Percentiles rank a stretch among this genome's conserved stretches.
These are phyloP conservation scores for Leptopilina drosophilae DNA, from an alignment of 2,888 invertebrate genomes.

Conservation along the genomic window DNA sequence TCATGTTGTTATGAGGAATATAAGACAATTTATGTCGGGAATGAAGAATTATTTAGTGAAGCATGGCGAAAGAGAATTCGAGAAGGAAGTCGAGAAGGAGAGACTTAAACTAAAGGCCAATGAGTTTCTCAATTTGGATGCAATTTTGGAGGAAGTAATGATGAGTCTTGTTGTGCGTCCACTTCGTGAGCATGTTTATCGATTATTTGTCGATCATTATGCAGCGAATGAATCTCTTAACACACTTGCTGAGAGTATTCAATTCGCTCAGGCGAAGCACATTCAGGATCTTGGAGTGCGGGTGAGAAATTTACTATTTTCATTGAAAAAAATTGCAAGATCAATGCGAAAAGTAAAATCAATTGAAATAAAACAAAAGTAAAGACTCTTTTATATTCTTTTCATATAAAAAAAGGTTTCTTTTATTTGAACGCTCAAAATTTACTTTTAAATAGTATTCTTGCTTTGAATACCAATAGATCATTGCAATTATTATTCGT, in stretches of 20 bases:
- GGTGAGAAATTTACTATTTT: conserved; percentile 74
- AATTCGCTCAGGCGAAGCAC: conserved; percentile 83
- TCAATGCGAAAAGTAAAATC: too few relatives aligned
- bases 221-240: conserved; percentile 85
- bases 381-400: too few relatives aligned
- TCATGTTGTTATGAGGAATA: conserved; percentile 91
- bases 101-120: conserved; percentile 89
- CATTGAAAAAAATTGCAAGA: too few relatives aligned
- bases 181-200: conserved; percentile 89
- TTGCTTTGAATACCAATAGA: too few relatives aligned
- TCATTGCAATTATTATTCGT: too few relatives aligned
- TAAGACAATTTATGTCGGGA: conserved; percentile 98
- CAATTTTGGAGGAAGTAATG: conserved; percentile 96
- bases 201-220: conserved; percentile 93
- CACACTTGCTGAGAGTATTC: conserved; percentile 84
- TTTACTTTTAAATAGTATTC: too few relatives aligned
- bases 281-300: conserved; percentile 84
- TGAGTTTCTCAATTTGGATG: conserved; percentile 96
- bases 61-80: conserved; percentile 95
- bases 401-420: too few relatives aligned
- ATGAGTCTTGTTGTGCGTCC: conserved; percentile 94
- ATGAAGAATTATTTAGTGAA: conserved; percentile 98
- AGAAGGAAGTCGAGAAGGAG: conserved; percentile 92
- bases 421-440: too few relatives aligned
- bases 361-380: too few relatives aligned